Evolutionary conservation across 2,797 vertebrate species (phyloP).

Genomic region (Pangasius djambal): DNA sequence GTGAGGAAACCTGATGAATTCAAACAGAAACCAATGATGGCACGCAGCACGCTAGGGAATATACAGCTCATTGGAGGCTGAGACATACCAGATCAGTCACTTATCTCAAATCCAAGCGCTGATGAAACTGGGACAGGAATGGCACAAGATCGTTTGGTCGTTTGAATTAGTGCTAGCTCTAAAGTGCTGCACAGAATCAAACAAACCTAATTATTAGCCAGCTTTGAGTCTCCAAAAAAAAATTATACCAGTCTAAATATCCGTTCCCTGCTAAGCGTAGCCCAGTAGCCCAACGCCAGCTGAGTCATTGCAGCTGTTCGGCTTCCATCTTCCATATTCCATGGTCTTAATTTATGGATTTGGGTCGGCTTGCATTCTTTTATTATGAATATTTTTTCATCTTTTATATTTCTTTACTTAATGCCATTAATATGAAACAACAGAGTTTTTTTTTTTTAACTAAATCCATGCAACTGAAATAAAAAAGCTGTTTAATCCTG

Average conservation of each 20-base stretch:
- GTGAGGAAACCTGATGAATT: background rate
- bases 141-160: background rate
- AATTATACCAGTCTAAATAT: background rate
- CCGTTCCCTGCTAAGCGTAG: background rate
- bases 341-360: background rate
- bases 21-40: background rate
- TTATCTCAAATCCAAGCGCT: slow-evolving; percentile 1
- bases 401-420: background rate
- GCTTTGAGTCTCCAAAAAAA: background rate
- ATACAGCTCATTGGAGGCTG: background rate
- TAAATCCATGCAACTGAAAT: background rate
- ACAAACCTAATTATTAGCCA: background rate
- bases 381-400: background rate
- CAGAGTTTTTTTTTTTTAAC: background rate
- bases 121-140: background rate
- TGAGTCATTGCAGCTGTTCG: background rate
- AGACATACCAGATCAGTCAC: background rate
- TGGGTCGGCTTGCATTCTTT: background rate
- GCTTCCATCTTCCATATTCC: background rate
- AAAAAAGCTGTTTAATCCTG: background rate
- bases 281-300: background rate
- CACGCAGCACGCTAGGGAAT: background rate
- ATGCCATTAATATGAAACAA: background rate
- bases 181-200: background rate
- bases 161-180: background rate